Evolutionary conservation across 92 coral and sea anemone genomes (phyloP).

Genomic region (Porites lobata): DNA sequence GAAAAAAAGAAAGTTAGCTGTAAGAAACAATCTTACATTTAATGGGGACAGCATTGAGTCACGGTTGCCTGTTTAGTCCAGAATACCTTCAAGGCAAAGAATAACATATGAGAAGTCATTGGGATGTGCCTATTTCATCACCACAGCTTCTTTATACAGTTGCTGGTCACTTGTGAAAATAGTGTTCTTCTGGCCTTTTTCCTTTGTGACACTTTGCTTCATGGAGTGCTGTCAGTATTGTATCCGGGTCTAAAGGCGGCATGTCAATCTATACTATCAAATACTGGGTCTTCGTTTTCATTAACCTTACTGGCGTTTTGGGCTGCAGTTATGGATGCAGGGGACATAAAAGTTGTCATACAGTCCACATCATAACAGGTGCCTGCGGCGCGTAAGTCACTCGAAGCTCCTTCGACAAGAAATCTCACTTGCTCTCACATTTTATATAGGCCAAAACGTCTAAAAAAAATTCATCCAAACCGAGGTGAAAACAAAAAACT

Average conservation of each 20-base stretch:
- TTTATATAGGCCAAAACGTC: neutral
- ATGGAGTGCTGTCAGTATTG: neutral
- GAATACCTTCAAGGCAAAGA: neutral
- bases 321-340: slow-evolving; percentile 67
- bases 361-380: slow-evolving; percentile 71
- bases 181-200: slow-evolving; percentile 14
- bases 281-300: slow-evolving; percentile 38
- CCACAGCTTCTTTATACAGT: neutral
- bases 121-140: slow-evolving; percentile 29
- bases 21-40: too few species aligned
- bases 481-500: too few species aligned
- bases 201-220: neutral
- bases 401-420: slow-evolving; percentile 74
- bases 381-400: slow-evolving; percentile 83
- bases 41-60: too few species aligned
- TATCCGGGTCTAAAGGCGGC: neutral
- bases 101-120: slow-evolving; percentile 12
- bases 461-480: too few species aligned
- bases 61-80: too few species aligned
- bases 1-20: too few species aligned
- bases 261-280: neutral
- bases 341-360: slow-evolving; percentile 68
- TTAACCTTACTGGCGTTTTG: slow-evolving; percentile 39
- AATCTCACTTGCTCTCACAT: slow-evolving; percentile 40
- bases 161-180: slow-evolving; percentile 35